Percentiles rank a stretch among this genome's conserved stretches.
These are phyloP conservation scores for Malurus cyaneus DNA, from an alignment of 2,113 vertebrate species.

Conservation along the genomic window DNA sequence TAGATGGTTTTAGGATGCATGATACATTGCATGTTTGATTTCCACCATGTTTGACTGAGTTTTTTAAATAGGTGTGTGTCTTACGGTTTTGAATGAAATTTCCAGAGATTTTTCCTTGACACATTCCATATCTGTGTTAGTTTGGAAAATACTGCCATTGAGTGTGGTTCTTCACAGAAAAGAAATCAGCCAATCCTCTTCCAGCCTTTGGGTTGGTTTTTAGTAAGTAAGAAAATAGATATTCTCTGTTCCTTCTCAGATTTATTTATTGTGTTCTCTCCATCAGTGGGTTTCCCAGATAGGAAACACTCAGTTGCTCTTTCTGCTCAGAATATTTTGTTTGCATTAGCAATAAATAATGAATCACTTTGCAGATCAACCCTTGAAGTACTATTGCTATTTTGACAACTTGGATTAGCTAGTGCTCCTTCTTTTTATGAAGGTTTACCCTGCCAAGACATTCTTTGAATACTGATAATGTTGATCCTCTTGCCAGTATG, in stretches of 20 bases:
- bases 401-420: slow-evolving; percentile 81
- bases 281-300: not conserved
- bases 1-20: not conserved
- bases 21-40: not conserved
- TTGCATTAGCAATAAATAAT: slow-evolving; percentile 69
- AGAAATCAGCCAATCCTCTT: not conserved
- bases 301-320: not conserved
- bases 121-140: not conserved
- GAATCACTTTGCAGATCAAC: slow-evolving; percentile 68
- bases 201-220: not conserved
- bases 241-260: not conserved
- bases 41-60: rapidly evolving
- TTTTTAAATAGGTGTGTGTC: not conserved
- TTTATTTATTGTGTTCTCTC: not conserved
- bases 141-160: not conserved
- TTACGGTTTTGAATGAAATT: not conserved
- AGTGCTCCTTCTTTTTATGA: slow-evolving; percentile 78
- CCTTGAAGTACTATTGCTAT: slow-evolving; percentile 74
- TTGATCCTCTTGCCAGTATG: slow-evolving; percentile 79
- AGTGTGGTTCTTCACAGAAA: not conserved
- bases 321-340: slow-evolving; percentile 40
- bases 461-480: slow-evolving; percentile 82
- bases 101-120: not conserved
- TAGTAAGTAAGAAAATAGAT: not conserved
- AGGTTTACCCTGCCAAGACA: slow-evolving; percentile 81